Evolutionary conservation across 2,113 vertebrate genomes (phyloP).

Genomic region (Podocnemis expansa): DNA sequence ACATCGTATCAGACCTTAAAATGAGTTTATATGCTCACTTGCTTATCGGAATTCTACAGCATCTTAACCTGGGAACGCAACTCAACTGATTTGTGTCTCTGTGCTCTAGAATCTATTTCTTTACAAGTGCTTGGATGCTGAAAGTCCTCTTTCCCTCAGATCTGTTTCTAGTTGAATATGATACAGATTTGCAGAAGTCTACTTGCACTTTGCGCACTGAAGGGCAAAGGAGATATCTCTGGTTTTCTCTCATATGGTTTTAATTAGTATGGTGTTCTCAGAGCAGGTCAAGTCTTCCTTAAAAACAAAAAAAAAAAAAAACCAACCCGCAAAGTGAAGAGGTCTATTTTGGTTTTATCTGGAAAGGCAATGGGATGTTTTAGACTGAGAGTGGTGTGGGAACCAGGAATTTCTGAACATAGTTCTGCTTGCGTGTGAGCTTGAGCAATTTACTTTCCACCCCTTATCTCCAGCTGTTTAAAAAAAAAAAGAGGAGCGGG

Average conservation of each 20-base stretch:
- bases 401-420: not conserved
- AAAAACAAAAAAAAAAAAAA: not conserved
- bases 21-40: not conserved
- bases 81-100: not conserved
- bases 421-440: not conserved
- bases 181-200: not conserved
- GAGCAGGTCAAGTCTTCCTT: not conserved
- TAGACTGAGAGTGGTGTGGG: not conserved
- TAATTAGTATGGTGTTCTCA: fast-evolving
- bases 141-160: too few species aligned
- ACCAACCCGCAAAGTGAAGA: not conserved
- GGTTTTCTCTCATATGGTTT: fast-evolving
- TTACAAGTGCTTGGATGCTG: too few species aligned
- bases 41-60: not conserved
- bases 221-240: fast-evolving
- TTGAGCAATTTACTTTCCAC: not conserved
- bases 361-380: not conserved
- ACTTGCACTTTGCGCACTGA: not conserved
- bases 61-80: not conserved
- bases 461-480: fast-evolving
- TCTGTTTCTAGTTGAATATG: not conserved
- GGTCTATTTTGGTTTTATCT: not conserved
- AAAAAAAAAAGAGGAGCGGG: too few species aligned
- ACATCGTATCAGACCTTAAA: not conserved
- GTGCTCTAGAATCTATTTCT: not conserved